Evolutionary conservation across 1,140 invertebrate species (phyloP), one percentile per base, ranked within the genome.

Genomic region (Leptopilina clavipes): DNA sequence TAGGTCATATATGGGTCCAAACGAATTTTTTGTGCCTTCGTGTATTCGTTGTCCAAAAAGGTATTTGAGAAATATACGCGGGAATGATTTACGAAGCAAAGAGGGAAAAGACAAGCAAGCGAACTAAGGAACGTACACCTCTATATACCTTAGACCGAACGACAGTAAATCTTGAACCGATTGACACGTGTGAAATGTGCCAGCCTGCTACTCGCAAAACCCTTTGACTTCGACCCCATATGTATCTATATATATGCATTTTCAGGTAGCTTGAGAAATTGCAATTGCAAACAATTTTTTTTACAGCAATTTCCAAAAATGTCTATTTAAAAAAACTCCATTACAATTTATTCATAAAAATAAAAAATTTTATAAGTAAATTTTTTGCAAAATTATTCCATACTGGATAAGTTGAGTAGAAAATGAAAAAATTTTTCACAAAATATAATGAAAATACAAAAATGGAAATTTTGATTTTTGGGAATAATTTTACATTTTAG

Each of bases 161-260:
- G 79, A 77, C 81, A 19, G 81, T 86, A 86, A 86, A 86, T 86
- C 84, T 84, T 81, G 70, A 9, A 56, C 43, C 81, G 83, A 86
- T 86, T 86, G 85, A 86, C 83, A 85, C 84, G 84, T 85, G 85
- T 84, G 85, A 86, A 86, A 85, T 81, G 82, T 84, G 79, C 80
- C 77, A 77, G 76, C 19, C 54, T 76, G 78, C 83, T 85, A 80
- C 75, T 80, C 75, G 70, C 40, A 71, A 52, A 40, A 54, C 40
- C 17, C 65, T 74, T 59, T 56, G 59, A 31, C 43, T 74, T 65
- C 12, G 59, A 65, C 59, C 59, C 59, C 59, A 8, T 65, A 65
- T 8, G 59, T 31, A 65, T 14, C 2, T 40, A 40, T 40, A 40
- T 40, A 9, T 6, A 40, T 40, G 9, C 9, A 40, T 40, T 40